Conservation (phyloP, 2,888 invertebrate species). For the Neocrepidodera transversa region DNA sequence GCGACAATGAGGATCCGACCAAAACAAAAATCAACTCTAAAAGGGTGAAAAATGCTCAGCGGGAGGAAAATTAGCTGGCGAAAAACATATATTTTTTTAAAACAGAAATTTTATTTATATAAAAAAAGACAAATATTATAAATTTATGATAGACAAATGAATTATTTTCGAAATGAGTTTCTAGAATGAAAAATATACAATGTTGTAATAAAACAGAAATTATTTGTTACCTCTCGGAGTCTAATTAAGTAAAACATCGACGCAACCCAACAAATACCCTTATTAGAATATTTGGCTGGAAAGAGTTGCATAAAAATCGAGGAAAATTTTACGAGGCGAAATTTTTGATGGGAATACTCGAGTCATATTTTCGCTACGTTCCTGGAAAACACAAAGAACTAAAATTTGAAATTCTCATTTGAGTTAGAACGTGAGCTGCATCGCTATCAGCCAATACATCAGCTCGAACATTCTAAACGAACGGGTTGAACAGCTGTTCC, state of each 20-base stretch:
- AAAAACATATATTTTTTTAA: too few species aligned
- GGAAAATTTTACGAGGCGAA: constrained; percentile 27
- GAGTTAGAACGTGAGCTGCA: constrained; percentile 45
- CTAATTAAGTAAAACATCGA: neutral
- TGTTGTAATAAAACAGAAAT: neutral
- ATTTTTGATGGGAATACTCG: constrained; percentile 29
- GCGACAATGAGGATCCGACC: neutral
- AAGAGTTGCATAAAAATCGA: constrained; percentile 27
- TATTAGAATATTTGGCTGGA: constrained; percentile 12
- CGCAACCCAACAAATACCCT: neutral
- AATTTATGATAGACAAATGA: too few species aligned
- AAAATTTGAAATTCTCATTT: constrained; percentile 47
- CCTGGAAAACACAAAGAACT: constrained; percentile 49
- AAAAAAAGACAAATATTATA: too few species aligned
- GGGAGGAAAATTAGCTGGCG: too few species aligned
- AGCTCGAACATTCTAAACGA: constrained; percentile 28
- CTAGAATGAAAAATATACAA: too few species aligned
- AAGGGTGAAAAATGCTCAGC: too few species aligned
- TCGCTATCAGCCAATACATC: constrained; percentile 32
- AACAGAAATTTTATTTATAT: too few species aligned
- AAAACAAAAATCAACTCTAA: neutral
- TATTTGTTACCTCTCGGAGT: neutral
- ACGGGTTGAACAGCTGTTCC: constrained; percentile 37
- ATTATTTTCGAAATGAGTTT: too few species aligned
- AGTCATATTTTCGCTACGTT: constrained; percentile 50